These are phyloP conservation scores for Malacosoma neustria DNA, from an alignment of 2,888 invertebrate genomes.

Conservation along the genomic window DNA sequence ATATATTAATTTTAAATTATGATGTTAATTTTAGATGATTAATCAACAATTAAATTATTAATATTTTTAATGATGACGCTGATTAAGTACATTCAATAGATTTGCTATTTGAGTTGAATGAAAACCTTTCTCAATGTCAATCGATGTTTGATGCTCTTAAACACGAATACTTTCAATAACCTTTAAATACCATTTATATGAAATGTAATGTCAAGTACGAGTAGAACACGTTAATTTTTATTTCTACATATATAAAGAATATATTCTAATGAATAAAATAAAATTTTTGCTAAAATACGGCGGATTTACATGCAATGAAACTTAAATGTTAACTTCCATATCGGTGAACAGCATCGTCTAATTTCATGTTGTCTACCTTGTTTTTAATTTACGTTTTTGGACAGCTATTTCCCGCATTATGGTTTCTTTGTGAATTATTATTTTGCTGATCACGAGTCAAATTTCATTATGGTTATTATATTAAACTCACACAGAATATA, in stretches of 20 bases:
- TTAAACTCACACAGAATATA: too few species aligned
- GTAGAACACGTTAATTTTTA: slow-evolving; percentile 25
- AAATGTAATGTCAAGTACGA: slow-evolving; percentile 48
- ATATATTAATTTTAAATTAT: slow-evolving; percentile 1
- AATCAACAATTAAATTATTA: not conserved
- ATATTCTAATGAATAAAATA: not conserved
- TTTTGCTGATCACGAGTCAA: too few species aligned
- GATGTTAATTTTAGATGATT: not conserved
- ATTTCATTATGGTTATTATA: too few species aligned
- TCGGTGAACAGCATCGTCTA: not conserved
- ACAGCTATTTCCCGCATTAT: too few species aligned
- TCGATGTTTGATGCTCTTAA: not conserved
- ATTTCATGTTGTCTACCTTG: not conserved
- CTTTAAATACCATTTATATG: slow-evolving; percentile 7
- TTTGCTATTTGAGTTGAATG: slow-evolving; percentile 9
- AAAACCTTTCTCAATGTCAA: slow-evolving; percentile 6
- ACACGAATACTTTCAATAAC: slow-evolving; percentile 12
- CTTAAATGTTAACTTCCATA: not conserved
- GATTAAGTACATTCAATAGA: not conserved
- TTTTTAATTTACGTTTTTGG: not conserved
- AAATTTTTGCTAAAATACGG: not conserved
- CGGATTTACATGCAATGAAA: not conserved
- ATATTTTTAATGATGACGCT: not conserved
- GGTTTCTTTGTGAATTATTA: too few species aligned
- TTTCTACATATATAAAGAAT: not conserved